Percentiles rank a stretch among this genome's conserved stretches.
Conservation (phyloP, 2,113 vertebrate genomes). For the Rana temporaria region DNA sequence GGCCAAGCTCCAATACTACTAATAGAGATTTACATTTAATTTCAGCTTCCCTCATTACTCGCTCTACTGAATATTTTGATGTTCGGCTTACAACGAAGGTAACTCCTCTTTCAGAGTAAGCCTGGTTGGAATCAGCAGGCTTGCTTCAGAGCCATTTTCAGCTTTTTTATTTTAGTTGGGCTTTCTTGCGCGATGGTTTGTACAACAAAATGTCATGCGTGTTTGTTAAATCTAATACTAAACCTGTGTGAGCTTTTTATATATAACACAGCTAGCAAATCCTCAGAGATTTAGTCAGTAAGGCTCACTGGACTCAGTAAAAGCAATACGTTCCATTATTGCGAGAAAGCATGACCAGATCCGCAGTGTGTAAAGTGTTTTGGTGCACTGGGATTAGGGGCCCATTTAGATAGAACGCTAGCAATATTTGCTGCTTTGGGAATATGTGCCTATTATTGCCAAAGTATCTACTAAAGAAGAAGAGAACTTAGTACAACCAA, state of each 20-base stretch:
- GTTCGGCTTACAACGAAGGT: no score
- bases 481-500: no score
- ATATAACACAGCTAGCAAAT: not conserved
- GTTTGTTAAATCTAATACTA: not conserved
- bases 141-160: no score
- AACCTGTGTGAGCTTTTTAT: not conserved
- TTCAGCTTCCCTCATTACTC: no score
- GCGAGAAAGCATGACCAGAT: slow-evolving; percentile 16
- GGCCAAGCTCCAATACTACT: no score
- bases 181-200: no score
- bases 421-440: not conserved
- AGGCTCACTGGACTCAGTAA: slow-evolving; percentile 2
- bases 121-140: no score
- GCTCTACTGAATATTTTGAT: no score
- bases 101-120: no score
- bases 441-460: not conserved
- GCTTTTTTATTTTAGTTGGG: no score
- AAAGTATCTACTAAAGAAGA: no score
- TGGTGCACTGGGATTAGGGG: not conserved
- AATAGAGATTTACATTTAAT: no score
- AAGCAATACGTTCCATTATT: slow-evolving; percentile 22
- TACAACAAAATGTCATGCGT: not conserved
- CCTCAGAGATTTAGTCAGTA: slow-evolving; percentile 23
- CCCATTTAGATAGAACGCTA: not conserved
- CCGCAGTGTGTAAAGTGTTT: not conserved